Evolutionary conservation across 2,113 vertebrate genomes (phyloP), one percentile per base, ranked within the genome.

Genomic region (Patagioenas fasciata): DNA sequence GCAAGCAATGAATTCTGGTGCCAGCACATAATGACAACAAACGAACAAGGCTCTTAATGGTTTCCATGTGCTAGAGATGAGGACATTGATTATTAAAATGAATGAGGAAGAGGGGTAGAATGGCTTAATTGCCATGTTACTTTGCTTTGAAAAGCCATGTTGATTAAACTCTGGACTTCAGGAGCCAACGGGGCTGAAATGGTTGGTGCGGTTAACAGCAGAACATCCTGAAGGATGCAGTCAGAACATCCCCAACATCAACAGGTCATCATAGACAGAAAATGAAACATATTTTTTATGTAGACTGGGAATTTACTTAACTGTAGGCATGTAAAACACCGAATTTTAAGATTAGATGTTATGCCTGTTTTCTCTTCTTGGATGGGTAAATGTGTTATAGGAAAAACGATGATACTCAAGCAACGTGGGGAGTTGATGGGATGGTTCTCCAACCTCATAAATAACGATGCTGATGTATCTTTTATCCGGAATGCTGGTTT

Each of bases 391-490:
- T 5, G 31, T 24, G n/a, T 58, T 81, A 12, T 11, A 42, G n/a
- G 50, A n/a, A 34, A 81, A 19, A 17, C 42, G 31, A 20, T 50
- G 50, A 50, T 40, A 50, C 19, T 62, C 13, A 2, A 8, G 9
- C 6, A 3, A 24, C 5, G 24, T 32, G 16, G 47, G 51, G 20
- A 54, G 21, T 14, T n/a, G 54, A 28, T 67, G 20, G n/a, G 57
- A 10, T n/a, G 19, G 50, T 29, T 40, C n/a, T 19, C 25, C 28
- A 20, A 31, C 38, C 29, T 42, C 3, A 2, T 38, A 11, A 48
- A 9, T 8, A n/a, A 32, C 31, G 7, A 19, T 5, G 9, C 16
- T 51, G 44, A 3, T 44, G 0, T 6, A 3, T 14, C 14, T 24
- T 13, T 14, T 36, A 29, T 13, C 64, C 6, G 20, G 34, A 34